These are phyloP conservation scores for Zonitis immaculata DNA, from an alignment of 2,888 invertebrate genomes.

Conservation along the genomic window DNA sequence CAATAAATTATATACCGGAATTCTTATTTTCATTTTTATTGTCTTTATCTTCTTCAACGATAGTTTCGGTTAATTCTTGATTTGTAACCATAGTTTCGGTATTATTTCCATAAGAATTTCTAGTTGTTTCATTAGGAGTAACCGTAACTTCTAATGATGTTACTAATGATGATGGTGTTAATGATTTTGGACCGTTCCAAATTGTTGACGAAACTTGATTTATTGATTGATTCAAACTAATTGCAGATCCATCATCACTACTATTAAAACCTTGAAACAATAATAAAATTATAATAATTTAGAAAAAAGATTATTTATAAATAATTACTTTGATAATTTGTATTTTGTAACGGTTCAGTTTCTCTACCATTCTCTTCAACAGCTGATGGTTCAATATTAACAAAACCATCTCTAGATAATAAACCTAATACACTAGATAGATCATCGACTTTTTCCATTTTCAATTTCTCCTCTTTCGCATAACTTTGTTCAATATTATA, in stretches of 20 bases:
- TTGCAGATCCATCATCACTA: neutral
- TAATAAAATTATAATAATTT: neutral
- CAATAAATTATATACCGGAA: slow-evolving; percentile 3
- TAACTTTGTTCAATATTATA: slow-evolving; percentile 80
- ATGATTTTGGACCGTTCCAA: slow-evolving; percentile 36
- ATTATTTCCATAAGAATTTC: neutral
- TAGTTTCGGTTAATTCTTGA: neutral
- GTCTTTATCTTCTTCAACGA: neutral
- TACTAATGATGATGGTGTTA: slow-evolving; percentile 24
- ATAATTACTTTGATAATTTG: slow-evolving; percentile 28
- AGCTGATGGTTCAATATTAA: slow-evolving; percentile 64
- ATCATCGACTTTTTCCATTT: slow-evolving; percentile 60
- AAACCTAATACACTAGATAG: slow-evolving; percentile 60
- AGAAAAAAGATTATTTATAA: neutral
- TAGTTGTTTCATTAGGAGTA: slow-evolving; percentile 1
- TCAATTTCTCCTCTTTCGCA: slow-evolving; percentile 71
- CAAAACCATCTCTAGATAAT: slow-evolving; percentile 62
- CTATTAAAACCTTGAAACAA: neutral
- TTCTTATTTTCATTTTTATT: slow-evolving; percentile 8
- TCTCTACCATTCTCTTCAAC: slow-evolving; percentile 51
- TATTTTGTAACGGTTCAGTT: slow-evolving; percentile 39
- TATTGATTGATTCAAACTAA: neutral
- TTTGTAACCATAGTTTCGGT: neutral
- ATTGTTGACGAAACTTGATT: slow-evolving; percentile 37
- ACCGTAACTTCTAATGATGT: slow-evolving; percentile 7